Evolutionary conservation across 2,888 invertebrate species (phyloP), one percentile per base, ranked within the genome.

Genomic region (Ennomos fuscantarius): DNA sequence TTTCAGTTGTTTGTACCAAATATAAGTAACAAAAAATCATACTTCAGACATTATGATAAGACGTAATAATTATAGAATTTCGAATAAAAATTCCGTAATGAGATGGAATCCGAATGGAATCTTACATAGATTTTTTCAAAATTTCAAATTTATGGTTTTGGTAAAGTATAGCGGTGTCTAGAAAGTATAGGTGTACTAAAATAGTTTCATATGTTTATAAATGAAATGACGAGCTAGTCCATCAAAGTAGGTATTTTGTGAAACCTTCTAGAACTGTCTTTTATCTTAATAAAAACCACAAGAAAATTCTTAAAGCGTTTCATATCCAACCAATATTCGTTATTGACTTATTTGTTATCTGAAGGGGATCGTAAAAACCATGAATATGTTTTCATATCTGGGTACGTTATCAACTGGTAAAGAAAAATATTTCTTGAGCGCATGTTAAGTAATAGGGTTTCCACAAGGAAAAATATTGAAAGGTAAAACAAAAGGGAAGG

Each of bases 351-450:
- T 24, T 24, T 24, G 31, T 47, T 42, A 42, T 42, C 35, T 42
- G 42, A 24, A 43, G n/a, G 42, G 24, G 24, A 31, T 12, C 24
- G 35, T 52, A 34, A 41, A 47, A 54, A 47, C 46, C 41, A 47
- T 47, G 13, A 54, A 54, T 54, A 54, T 47, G 53, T 54, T 54
- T 41, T 47, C 53, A 54, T 54, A 53, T 11, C 8, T 42, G 32
- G n/a, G 42, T 48, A 36, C 37, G 37, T 13, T 33, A 37, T 48
- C 37, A 54, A 54, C 36, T 54, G 54, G 36, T 37, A 24, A 24
- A 36, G 46, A 31, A 11, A 53, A 40, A 46, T 31, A 53, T 40
- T 13, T 39, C 8, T 39, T 34, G 24, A 9, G 31, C 9, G 8
- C 8, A 34, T 13, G 39, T 45, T 41, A 46, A 13, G 39, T 40